Conservation (phyloP, 92 coral and sea anemone species). For the Meandrina meandrites region DNA sequence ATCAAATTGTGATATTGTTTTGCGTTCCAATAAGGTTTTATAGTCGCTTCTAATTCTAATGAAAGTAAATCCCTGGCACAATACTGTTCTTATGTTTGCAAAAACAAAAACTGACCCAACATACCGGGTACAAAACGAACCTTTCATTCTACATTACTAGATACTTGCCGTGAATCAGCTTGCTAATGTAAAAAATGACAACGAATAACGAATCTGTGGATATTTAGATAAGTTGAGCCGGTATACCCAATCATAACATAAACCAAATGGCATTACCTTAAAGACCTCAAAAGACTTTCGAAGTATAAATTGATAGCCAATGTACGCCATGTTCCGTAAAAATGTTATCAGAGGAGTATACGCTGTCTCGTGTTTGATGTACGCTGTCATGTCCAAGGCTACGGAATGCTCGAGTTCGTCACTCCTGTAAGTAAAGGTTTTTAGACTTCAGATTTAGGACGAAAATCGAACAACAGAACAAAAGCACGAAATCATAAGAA, state of each 20-base stretch:
- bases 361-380: constrained; percentile 57
- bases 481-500: not conserved
- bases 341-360: constrained; percentile 60
- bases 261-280: constrained; percentile 44
- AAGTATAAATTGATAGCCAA: constrained; percentile 46
- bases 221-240: not conserved
- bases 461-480: not conserved
- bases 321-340: constrained; percentile 48
- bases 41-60: not conserved
- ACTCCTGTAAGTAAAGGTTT: constrained; percentile 32
- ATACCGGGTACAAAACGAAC: too few species aligned
- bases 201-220: too few species aligned
- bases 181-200: too few species aligned
- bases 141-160: too few species aligned
- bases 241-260: not conserved
- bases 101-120: too few species aligned
- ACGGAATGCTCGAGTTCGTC: constrained; percentile 45
- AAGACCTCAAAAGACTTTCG: constrained; percentile 40
- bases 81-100: too few species aligned
- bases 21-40: not conserved
- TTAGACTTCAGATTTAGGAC: too few species aligned
- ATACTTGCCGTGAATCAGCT: too few species aligned
- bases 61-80: not conserved
- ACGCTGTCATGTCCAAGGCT: constrained; percentile 59
- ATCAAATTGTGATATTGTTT: not conserved